These are phyloP conservation scores for Mythimna vitellina DNA, from an alignment of 2,888 invertebrate genomes.

Conservation along the genomic window DNA sequence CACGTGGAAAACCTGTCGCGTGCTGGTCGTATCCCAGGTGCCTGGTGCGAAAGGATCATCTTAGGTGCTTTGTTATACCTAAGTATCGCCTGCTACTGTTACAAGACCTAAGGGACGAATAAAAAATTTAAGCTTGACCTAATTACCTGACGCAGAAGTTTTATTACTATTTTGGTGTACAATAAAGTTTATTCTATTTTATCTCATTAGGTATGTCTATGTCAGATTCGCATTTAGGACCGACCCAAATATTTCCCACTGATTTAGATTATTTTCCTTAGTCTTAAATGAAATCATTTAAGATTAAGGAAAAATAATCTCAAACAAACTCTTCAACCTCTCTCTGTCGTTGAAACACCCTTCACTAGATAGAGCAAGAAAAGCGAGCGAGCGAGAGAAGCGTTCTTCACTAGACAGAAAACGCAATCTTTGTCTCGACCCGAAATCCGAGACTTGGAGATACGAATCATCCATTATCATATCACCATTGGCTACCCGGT, in stretches of 20 bases:
- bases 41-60: constrained; percentile 18
- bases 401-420: no score
- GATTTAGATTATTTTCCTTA: no score
- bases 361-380: not conserved
- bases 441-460: not conserved
- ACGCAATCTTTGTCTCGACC: no score
- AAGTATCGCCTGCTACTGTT: not conserved
- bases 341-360: not conserved
- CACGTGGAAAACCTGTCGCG: constrained; percentile 28
- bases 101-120: not conserved
- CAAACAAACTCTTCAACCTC: not conserved
- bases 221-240: not conserved
- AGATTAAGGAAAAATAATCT: no score
- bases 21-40: not conserved
- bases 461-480: not conserved
- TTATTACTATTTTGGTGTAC: no score
- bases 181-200: no score
- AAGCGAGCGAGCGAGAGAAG: not conserved
- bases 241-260: no score
- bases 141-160: not conserved
- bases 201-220: no score
- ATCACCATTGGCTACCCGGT: constrained; percentile 42
- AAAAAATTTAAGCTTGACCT: not conserved
- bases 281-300: no score
- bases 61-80: not conserved